phyloP scores from a whole-genome alignment of 2,113 vertebrate species.

The Psettodes erumei region DNA sequence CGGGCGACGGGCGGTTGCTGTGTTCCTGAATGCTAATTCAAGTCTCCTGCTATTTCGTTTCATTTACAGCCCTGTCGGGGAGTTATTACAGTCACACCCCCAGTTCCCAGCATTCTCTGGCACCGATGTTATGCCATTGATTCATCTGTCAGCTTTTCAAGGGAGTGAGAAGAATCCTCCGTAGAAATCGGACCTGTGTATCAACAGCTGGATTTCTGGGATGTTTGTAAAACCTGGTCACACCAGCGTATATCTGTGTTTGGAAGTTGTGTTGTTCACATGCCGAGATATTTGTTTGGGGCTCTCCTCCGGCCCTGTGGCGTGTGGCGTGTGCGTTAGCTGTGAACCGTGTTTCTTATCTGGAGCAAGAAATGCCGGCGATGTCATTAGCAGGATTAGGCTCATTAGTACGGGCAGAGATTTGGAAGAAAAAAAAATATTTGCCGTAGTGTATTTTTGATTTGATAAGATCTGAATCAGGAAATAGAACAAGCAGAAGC shows the following conservation, averaged over 20 bases:
- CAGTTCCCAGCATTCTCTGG: conserved; percentile 40
- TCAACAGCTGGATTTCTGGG: conserved; percentile 13
- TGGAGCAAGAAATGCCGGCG: neutral
- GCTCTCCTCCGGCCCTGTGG: neutral
- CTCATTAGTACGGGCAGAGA: neutral
- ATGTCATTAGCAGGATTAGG: neutral
- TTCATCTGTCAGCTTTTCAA: conserved; percentile 43
- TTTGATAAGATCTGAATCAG: neutral
- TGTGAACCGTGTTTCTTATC: neutral
- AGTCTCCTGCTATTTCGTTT: conserved; percentile 37
- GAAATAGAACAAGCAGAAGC: neutral
- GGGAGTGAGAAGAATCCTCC: conserved; percentile 33
- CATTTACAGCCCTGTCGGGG: conserved; percentile 18
- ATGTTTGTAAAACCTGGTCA: conserved; percentile 22
- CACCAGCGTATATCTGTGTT: conserved; percentile 3
- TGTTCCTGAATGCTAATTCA: conserved; percentile 1
- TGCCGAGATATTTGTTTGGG: neutral
- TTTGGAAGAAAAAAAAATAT: neutral
- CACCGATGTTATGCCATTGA: conserved; percentile 18
- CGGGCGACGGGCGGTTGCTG: neutral
- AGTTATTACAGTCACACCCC: conserved; percentile 15
- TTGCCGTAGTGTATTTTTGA: neutral
- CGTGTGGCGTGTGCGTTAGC: neutral
- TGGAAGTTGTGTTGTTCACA: neutral
- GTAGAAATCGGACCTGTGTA: conserved; percentile 9